Conservation (phyloP, 2,888 invertebrate species). For the Amiota minor region DNA sequence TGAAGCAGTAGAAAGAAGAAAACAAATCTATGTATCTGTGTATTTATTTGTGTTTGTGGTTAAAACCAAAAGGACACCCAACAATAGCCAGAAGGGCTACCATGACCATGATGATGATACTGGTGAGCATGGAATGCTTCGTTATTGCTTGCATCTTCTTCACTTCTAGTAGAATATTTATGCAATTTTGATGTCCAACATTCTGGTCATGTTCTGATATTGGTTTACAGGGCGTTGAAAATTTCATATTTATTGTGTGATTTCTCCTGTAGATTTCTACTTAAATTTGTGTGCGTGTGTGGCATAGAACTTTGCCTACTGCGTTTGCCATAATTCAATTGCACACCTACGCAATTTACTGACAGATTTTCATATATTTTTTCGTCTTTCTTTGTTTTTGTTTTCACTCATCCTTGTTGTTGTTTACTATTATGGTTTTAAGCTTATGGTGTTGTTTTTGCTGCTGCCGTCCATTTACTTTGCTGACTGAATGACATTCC, state of each 20-base stretch:
- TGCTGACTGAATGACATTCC: too few species aligned
- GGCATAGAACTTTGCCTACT: not conserved
- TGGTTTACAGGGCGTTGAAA: slow-evolving; percentile 31
- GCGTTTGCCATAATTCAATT: slow-evolving; percentile 65
- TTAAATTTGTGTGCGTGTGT: slow-evolving; percentile 5
- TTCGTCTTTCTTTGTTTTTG: not conserved
- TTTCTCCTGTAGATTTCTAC: slow-evolving; percentile 21
- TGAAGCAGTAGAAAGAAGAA: not conserved
- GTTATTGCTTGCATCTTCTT: not conserved
- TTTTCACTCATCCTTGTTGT: slow-evolving; percentile 1
- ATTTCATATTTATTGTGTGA: slow-evolving; percentile 59
- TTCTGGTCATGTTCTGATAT: not conserved
- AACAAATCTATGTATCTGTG: not conserved
- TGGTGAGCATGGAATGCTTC: not conserved
- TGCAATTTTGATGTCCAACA: not conserved
- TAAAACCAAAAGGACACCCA: not conserved
- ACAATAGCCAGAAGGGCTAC: not conserved
- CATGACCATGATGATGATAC: not conserved
- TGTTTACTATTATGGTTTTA: not conserved
- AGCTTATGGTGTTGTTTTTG: too few species aligned
- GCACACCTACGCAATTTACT: slow-evolving; percentile 64
- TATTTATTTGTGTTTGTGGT: not conserved
- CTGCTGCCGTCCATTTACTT: too few species aligned
- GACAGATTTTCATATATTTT: slow-evolving; percentile 33
- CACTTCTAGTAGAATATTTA: not conserved